A percentile compares a stretch with the other conserved stretches of the same genome.
phyloP scores from a whole-genome alignment of 2,113 vertebrate genomes.

The Hippolais icterina region DNA sequence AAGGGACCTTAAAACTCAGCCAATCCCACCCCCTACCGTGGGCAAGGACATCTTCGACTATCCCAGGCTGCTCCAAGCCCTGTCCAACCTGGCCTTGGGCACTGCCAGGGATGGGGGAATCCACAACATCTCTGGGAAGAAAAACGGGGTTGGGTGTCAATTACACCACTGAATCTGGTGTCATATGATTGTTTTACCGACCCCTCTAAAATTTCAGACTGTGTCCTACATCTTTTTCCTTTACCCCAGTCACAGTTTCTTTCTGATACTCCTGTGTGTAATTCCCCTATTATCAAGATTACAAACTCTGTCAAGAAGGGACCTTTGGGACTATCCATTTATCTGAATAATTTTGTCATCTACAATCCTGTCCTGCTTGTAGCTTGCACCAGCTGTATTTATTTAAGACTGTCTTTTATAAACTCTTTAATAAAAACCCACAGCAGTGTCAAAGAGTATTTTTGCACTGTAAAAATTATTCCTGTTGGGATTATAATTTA shows the following conservation, averaged over 20 bases:
- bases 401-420: slow-evolving; percentile 57
- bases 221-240: neutral
- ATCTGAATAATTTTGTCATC: slow-evolving; percentile 19
- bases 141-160: neutral
- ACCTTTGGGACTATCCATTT: neutral
- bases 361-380: slow-evolving; percentile 28
- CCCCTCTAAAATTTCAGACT: neutral
- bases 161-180: fast-evolving
- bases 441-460: neutral
- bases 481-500: slow-evolving; percentile 35
- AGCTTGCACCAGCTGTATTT: slow-evolving; percentile 59
- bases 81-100: fast-evolving
- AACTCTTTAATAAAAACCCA: slow-evolving; percentile 39
- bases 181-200: neutral
- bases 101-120: no score
- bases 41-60: neutral
- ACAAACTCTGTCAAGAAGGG: neutral
- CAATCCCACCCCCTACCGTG: fast-evolving
- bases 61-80: neutral
- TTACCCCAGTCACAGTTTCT: neutral
- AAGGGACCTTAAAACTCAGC: neutral
- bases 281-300: neutral
- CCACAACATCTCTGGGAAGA: no score
- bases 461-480: slow-evolving; percentile 14
- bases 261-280: neutral